Evolutionary conservation across 2,888 invertebrate species (phyloP).

Genomic region (Apeira syringaria): DNA sequence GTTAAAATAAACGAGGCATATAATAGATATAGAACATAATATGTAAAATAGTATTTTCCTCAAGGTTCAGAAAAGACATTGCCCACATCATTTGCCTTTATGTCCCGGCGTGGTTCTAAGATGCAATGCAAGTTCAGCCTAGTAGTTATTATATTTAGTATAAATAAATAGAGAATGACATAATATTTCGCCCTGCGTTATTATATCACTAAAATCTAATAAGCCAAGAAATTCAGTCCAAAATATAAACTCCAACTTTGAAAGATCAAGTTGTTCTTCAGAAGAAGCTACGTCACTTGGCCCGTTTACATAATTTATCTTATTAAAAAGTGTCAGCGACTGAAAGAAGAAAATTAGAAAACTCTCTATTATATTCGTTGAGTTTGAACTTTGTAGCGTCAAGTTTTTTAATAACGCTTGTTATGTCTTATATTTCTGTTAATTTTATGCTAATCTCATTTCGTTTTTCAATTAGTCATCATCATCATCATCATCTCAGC

Average conservation of each 20-base stretch:
- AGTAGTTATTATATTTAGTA: too few species aligned
- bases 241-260: constrained; percentile 15
- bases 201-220: too few species aligned
- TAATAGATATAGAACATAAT: too few species aligned
- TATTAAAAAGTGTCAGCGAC: constrained; percentile 73
- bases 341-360: constrained; percentile 56
- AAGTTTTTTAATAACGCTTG: constrained; percentile 56
- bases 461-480: constrained; percentile 16
- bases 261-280: constrained; percentile 17
- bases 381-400: constrained; percentile 48
- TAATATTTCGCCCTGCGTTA: too few species aligned
- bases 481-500: too few species aligned
- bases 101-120: constrained; percentile 35
- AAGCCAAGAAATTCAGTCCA: not conserved
- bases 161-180: too few species aligned
- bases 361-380: constrained; percentile 53
- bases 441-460: constrained; percentile 24
- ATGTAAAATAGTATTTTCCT: constrained; percentile 16
- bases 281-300: constrained; percentile 47
- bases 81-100: constrained; percentile 41
- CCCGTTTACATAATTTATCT: constrained; percentile 69
- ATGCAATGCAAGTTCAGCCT: constrained; percentile 39
- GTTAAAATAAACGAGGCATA: too few species aligned
- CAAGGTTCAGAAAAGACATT: constrained; percentile 26
- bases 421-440: constrained; percentile 33